These are phyloP conservation scores for Poecile montanus DNA, from an alignment of 2,797 vertebrate species.

Conservation along the genomic window DNA sequence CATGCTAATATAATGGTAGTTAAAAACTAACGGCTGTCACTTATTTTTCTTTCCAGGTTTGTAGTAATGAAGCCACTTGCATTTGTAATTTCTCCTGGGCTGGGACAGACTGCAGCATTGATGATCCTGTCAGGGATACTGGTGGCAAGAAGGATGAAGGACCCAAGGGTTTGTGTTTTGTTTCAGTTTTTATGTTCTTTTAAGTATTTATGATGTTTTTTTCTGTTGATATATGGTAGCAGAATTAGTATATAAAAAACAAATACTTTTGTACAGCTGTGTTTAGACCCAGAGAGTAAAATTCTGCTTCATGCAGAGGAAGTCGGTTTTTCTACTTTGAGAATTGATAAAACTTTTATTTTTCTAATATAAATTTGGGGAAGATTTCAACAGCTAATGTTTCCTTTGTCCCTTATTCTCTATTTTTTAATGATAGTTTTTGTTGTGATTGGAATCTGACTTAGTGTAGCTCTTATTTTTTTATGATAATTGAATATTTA, in stretches of 20 bases:
- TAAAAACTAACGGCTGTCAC: neutral
- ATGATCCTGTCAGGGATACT: conserved; percentile 88
- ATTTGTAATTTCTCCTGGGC: conserved; percentile 96
- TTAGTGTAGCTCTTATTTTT: neutral
- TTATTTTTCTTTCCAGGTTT: conserved; percentile 82
- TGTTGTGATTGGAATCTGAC: neutral
- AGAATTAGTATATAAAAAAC: neutral
- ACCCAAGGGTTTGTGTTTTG: conserved; percentile 93
- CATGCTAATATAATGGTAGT: neutral
- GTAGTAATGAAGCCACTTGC: conserved; percentile 97
- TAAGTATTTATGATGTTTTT: neutral
- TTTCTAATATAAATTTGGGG: neutral
- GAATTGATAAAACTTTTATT: neutral
- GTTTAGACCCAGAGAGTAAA: neutral
- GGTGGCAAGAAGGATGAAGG: conserved; percentile 84
- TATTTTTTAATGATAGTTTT: neutral
- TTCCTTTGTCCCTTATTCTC: neutral
- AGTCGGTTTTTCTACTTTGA: neutral
- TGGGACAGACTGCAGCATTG: conserved; percentile 98
- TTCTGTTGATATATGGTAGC: neutral
- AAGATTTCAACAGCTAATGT: neutral
- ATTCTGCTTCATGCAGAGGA: neutral
- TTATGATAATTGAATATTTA: neutral
- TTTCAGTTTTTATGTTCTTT: conserved; percentile 65
- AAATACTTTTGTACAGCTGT: neutral